Base-by-base conservation (phyloP, 2,113 vertebrate genomes). In the Brienomyrus longianalis region DNA sequence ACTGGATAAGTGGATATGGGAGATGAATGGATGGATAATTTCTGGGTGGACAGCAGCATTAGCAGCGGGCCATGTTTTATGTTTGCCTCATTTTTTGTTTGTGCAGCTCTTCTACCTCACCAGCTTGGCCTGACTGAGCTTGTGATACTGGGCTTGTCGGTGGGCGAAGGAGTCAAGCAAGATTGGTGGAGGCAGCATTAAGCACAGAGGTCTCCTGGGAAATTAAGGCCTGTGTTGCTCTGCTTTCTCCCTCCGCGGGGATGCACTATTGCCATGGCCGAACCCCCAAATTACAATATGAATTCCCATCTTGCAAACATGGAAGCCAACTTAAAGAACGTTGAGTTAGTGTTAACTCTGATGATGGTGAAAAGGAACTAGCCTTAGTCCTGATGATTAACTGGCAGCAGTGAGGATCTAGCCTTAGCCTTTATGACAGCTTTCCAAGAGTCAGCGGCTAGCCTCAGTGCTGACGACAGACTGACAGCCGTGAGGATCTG, bases 161-260 rank as follows among this genome's bases (percentile, higher is more conserved):
- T 62, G 17, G 56, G 35, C 39, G 27, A 39, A 83, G 35, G n/a
- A 77, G 52, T 62, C 47, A 27, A 74, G 23, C 17, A 84, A 84
- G 80, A 85, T 62, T 62, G 87, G 27, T 80, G 56, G 80, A 89
- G 80, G 70, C 74, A 59, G 54, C 52, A 17, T 45, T 89, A 90
- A 90, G 88, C 48, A 86, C 77, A 47, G 52, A 90, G 70, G 35
- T 47, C 74, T 66, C 87, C n/a, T 54, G 87, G 90, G 90, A 88
- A 90, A 90, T 89, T 85, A 90, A 83, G 39, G 47, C 35, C n/a
- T 43, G 8, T 52, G 19, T 10, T 51, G 62, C 62, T 77, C 66
- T 35, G 84, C 51, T 77, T 35, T 27, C 17, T 90, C 84, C 39
- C 50, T 54, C 48, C 52, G 21, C 51, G 66, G 45, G 39, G 13